Evolutionary conservation across 2,888 invertebrate species (phyloP).

Genomic region (Chloromyia formosa): DNA sequence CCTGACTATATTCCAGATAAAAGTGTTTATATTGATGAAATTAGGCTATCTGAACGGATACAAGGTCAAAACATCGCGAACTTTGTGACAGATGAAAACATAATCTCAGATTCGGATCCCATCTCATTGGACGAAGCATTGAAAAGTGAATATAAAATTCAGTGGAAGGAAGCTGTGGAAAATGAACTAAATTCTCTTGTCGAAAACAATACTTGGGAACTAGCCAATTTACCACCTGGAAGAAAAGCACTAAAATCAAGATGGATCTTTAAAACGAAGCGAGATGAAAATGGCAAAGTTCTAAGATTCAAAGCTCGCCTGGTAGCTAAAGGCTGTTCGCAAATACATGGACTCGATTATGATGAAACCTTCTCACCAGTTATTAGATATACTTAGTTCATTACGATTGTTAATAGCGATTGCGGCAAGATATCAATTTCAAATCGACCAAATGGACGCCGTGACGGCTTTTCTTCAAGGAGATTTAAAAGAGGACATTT

Average conservation of each 20-base stretch:
- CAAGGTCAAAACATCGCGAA: too few relatives aligned
- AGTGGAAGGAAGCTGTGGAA: too few relatives aligned
- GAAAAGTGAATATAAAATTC: too few relatives aligned
- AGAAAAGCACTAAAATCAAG: constrained; percentile 34
- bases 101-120: too few relatives aligned
- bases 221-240: too few relatives aligned
- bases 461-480: constrained; percentile 43
- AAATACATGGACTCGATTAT: constrained; percentile 54
- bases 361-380: constrained; percentile 56
- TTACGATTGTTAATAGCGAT: constrained; percentile 50
- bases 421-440: constrained; percentile 30
- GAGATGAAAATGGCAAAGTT: constrained; percentile 41
- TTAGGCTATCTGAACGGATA: too few relatives aligned
- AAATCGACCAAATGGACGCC: constrained; percentile 39
- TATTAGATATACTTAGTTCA: constrained; percentile 52
- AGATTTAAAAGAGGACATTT: constrained; percentile 38
- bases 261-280: constrained; percentile 50
- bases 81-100: too few relatives aligned
- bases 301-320: constrained; percentile 52
- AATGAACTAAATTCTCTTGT: too few relatives aligned
- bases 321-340: constrained; percentile 54
- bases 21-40: too few relatives aligned
- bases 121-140: too few relatives aligned
- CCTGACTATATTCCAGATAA: too few relatives aligned
- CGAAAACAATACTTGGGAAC: too few relatives aligned